A percentile compares a stretch with the other conserved stretches of the same genome.
phyloP scores from a whole-genome alignment of 2,888 invertebrate species.

The Lasioglossum calceatum region DNA sequence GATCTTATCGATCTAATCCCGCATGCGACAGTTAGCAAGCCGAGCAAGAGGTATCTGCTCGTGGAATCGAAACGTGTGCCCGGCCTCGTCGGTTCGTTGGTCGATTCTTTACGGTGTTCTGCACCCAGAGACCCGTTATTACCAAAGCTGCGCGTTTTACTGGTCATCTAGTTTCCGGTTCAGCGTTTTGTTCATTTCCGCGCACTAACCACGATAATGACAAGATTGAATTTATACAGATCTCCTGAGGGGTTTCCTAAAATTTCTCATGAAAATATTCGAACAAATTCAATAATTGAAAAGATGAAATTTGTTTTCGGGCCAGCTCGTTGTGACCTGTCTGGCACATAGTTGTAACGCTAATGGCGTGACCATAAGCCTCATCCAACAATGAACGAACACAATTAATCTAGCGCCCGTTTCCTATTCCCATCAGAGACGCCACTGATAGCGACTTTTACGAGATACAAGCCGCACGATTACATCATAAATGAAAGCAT shows the following conservation, averaged over 20 bases:
- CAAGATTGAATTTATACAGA: neutral
- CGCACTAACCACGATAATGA: neutral
- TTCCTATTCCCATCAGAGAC: neutral
- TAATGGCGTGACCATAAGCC: neutral
- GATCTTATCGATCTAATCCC: constrained; percentile 72
- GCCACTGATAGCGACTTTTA: neutral
- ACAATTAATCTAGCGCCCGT: constrained; percentile 4
- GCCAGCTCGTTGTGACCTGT: neutral
- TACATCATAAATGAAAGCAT: constrained; percentile 6
- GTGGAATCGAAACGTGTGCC: constrained; percentile 58
- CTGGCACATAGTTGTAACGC: neutral
- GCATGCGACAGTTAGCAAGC: constrained; percentile 63
- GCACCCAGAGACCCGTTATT: constrained; percentile 58
- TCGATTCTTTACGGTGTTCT: constrained; percentile 48
- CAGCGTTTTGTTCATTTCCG: neutral
- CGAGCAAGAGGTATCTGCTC: constrained; percentile 56
- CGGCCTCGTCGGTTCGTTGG: constrained; percentile 10
- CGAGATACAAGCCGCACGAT: neutral
- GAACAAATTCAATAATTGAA: neutral
- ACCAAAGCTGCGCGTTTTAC: constrained; percentile 30
- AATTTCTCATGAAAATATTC: neutral
- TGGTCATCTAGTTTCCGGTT: constrained; percentile 47
- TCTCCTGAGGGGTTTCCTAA: neutral
- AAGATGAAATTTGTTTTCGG: neutral
- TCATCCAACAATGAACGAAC: constrained; percentile 19